Percentiles rank a stretch among this genome's conserved stretches.
Conservation (phyloP, 2,113 vertebrate species). For the Labeo rohita region DNA sequence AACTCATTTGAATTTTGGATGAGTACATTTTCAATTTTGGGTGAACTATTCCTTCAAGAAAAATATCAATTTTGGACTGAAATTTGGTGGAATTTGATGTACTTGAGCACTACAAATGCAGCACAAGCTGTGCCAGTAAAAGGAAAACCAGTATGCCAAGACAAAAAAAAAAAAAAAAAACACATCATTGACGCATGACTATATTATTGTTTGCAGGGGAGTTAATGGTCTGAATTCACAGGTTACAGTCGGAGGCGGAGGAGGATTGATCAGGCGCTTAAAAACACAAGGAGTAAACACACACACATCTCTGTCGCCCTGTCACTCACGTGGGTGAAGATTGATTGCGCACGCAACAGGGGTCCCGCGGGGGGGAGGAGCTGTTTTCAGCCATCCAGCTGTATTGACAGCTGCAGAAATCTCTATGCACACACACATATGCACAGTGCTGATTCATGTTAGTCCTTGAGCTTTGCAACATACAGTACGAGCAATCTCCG, state of each 20-base stretch:
- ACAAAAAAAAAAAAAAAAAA: not conserved
- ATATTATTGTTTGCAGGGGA: constrained; percentile 28
- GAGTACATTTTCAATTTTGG: not conserved
- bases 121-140: not conserved
- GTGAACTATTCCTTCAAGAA: not conserved
- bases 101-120: not conserved
- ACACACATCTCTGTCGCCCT: not conserved
- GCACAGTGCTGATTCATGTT: constrained; percentile 42
- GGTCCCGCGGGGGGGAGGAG: constrained; percentile 3
- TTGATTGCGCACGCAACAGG: constrained; percentile 24
- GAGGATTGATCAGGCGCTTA: constrained; percentile 32
- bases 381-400: constrained; percentile 44
- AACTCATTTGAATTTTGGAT: not conserved
- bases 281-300: constrained; percentile 45
- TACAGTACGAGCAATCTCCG: not conserved
- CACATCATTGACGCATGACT: not conserved
- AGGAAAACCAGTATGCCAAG: not conserved
- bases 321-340: constrained; percentile 37
- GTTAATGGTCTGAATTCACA: constrained; percentile 38
- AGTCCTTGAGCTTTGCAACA: constrained; percentile 46
- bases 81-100: not conserved
- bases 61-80: not conserved
- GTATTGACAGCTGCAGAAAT: constrained; percentile 48
- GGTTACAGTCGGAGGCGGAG: constrained; percentile 11
- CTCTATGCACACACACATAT: constrained; percentile 31